phyloP scores from a whole-genome alignment of 1,140 invertebrate genomes.

The Diachasmimorpha longicaudata region DNA sequence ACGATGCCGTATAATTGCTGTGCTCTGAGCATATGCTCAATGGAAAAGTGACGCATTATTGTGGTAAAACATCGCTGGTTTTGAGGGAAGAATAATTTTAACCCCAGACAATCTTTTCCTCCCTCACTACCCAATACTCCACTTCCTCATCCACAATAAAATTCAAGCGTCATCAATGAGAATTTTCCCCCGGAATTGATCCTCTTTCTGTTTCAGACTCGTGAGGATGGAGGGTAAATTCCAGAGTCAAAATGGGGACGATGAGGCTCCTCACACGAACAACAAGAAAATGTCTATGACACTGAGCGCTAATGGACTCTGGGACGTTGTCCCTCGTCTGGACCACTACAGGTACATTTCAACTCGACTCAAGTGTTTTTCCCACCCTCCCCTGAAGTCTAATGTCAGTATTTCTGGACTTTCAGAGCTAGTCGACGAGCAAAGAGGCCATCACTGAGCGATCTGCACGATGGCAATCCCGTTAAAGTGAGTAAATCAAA shows the following conservation, averaged over 20 bases:
- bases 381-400: neutral
- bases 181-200: neutral
- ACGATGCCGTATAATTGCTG: too few species aligned
- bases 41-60: too few species aligned
- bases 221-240: conserved; percentile 49
- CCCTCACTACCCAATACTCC: too few species aligned
- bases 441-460: conserved; percentile 77
- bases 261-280: conserved; percentile 40
- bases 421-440: conserved; percentile 65
- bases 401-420: conserved; percentile 12
- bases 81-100: too few species aligned
- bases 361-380: neutral
- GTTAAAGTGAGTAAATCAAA: conserved; percentile 54
- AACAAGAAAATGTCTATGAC: conserved; percentile 55
- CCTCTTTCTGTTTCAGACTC: conserved; percentile 39
- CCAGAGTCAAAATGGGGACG: conserved; percentile 42
- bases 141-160: too few species aligned
- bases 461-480: conserved; percentile 67
- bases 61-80: too few species aligned
- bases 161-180: too few species aligned
- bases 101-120: too few species aligned
- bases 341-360: conserved; percentile 85
- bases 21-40: neutral
- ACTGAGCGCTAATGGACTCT: conserved; percentile 56
- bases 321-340: conserved; percentile 83